A percentile compares a stretch with the other conserved stretches of the same genome.
Evolutionary conservation across 2,113 vertebrate species (phyloP).

Genomic region (Oreochromis spilurus): DNA sequence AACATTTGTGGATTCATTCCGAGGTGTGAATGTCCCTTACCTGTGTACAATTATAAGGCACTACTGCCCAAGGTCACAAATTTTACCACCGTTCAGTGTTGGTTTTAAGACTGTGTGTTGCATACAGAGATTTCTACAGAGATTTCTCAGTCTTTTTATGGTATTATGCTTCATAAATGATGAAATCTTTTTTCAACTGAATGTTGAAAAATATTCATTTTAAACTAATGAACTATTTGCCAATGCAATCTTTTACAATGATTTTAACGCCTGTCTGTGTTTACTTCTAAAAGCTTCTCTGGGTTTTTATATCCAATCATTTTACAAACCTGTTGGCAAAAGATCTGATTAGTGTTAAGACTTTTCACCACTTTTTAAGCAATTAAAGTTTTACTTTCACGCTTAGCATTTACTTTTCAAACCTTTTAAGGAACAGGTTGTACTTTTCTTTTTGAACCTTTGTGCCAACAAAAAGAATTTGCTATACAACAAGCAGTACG

Average conservation of each 20-base stretch:
- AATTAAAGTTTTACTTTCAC: not conserved
- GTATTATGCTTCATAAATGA: not conserved
- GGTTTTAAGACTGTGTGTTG: not conserved
- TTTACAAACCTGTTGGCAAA: not conserved
- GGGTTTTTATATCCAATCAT: not conserved
- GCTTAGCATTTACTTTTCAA: not conserved
- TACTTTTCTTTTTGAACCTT: not conserved
- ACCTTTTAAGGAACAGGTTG: not conserved
- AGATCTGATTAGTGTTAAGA: not conserved
- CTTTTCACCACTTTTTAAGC: not conserved
- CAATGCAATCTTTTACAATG: not conserved
- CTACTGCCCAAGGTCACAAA: not conserved
- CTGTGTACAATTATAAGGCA: not conserved
- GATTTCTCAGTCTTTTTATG: not conserved
- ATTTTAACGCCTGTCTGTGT: rapidly evolving
- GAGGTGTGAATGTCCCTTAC: not conserved
- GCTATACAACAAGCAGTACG: not conserved
- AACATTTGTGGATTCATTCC: not conserved
- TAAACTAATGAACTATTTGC: not conserved
- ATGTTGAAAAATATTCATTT: not conserved
- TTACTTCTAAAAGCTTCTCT: not conserved
- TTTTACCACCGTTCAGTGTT: not conserved
- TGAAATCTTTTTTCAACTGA: not conserved
- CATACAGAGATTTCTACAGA: no score
- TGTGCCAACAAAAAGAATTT: not conserved